Conservation (phyloP, 2,113 vertebrate genomes). For the Protomyctophum bolini region DNA sequence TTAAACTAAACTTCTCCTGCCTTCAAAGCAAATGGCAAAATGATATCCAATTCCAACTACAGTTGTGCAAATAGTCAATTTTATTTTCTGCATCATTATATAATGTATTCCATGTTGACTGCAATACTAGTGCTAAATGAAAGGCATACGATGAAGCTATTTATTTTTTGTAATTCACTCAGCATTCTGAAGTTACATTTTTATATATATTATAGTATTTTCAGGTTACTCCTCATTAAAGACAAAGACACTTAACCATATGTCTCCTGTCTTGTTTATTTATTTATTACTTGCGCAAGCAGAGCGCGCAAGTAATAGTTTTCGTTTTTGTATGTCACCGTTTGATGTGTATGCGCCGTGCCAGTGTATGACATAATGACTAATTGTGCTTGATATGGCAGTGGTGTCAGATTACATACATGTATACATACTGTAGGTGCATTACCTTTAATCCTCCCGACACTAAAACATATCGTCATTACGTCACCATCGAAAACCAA, state of each 20-base stretch:
- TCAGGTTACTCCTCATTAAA: constrained; percentile 6
- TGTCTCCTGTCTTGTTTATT: constrained; percentile 2
- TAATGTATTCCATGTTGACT: background rate
- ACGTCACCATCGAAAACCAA: too few species aligned
- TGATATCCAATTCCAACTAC: constrained; percentile 1
- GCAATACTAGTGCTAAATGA: background rate
- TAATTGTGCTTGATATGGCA: too few species aligned
- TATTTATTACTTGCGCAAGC: constrained; percentile 18
- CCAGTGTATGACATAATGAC: too few species aligned
- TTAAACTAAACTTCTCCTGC: constrained; percentile 6
- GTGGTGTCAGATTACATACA: too few species aligned
- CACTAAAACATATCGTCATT: too few species aligned
- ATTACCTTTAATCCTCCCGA: too few species aligned
- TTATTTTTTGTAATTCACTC: constrained; percentile 40
- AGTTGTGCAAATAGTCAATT: constrained; percentile 21
- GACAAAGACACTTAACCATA: constrained; percentile 1
- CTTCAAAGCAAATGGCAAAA: constrained; percentile 46
- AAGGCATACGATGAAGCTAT: constrained; percentile 14
- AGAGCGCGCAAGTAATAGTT: too few species aligned
- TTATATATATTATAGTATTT: background rate
- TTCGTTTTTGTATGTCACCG: too few species aligned
- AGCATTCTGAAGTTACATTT: constrained; percentile 1
- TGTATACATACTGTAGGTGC: too few species aligned
- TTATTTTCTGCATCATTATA: background rate
- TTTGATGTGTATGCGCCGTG: too few species aligned